Evolutionary conservation across 2,113 vertebrate genomes (phyloP).

Genomic region (Halcyon malimbica): DNA sequence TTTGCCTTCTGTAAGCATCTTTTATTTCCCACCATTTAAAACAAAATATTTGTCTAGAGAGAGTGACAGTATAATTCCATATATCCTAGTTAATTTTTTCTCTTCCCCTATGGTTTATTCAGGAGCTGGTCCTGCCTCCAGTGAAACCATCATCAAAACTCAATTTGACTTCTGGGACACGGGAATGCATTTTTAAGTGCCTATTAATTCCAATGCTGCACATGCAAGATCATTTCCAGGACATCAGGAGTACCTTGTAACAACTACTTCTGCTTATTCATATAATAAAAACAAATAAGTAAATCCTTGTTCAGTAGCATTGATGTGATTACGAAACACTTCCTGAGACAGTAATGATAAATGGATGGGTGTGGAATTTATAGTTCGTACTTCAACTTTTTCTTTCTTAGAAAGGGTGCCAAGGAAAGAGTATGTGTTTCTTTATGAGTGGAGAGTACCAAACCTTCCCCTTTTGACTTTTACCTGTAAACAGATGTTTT

Average conservation of each 20-base stretch:
- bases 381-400: background rate
- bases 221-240: background rate
- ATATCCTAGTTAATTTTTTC: background rate
- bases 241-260: background rate
- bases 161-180: conserved; percentile 22
- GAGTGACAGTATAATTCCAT: background rate
- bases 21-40: background rate
- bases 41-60: background rate
- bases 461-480: background rate
- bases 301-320: background rate
- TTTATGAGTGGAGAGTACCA: background rate
- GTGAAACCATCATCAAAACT: conserved; percentile 33
- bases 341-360: background rate
- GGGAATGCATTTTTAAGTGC: conserved; percentile 8
- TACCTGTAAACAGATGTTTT: background rate
- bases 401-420: background rate
- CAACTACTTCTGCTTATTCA: background rate
- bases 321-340: background rate
- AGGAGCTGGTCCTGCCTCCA: background rate
- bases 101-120: conserved; percentile 14
- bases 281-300: background rate
- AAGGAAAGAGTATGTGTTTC: accelerated
- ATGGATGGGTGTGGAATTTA: background rate
- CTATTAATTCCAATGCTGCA: background rate
- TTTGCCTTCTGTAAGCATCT: background rate